phyloP scores from a whole-genome alignment of 2,888 invertebrate genomes.

The Bombylius major region DNA sequence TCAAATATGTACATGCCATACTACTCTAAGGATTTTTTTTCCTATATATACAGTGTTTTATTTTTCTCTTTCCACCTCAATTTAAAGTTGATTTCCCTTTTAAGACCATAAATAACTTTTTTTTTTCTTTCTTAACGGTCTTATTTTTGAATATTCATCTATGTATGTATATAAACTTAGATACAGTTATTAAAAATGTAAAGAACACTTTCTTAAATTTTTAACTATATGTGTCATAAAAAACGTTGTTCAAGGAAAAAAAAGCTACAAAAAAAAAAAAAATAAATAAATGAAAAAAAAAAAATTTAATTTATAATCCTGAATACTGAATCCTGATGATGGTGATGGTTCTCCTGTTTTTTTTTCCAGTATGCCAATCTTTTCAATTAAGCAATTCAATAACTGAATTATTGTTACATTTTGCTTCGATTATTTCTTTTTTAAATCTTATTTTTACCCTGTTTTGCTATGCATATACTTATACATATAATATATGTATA shows the following conservation, averaged over 20 bases:
- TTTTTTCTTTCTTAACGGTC: not conserved
- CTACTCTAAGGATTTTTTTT: not conserved
- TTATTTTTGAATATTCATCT: too few species aligned
- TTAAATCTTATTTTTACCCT: not conserved
- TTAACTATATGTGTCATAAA: too few species aligned
- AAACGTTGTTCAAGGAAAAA: too few species aligned
- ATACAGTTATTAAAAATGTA: too few species aligned
- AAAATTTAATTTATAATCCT: too few species aligned
- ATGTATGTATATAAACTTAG: too few species aligned
- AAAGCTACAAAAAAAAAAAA: too few species aligned
- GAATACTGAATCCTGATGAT: too few species aligned
- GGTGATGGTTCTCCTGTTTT: not conserved
- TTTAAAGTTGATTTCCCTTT: not conserved
- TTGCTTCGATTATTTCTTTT: not conserved
- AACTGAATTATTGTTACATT: conserved; percentile 14
- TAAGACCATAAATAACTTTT: conserved; percentile 6
- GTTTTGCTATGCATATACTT: too few species aligned
- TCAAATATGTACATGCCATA: not conserved
- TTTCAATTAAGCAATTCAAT: conserved; percentile 15
- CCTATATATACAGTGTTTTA: not conserved
- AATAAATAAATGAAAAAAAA: too few species aligned
- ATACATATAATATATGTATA: too few species aligned
- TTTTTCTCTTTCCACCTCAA: not conserved
- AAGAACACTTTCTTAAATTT: too few species aligned
- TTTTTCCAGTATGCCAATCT: conserved; percentile 2